A percentile compares a stretch with the other conserved stretches of the same genome.
phyloP scores from a whole-genome alignment of 2,888 invertebrate species.

The Idaea biselata region DNA sequence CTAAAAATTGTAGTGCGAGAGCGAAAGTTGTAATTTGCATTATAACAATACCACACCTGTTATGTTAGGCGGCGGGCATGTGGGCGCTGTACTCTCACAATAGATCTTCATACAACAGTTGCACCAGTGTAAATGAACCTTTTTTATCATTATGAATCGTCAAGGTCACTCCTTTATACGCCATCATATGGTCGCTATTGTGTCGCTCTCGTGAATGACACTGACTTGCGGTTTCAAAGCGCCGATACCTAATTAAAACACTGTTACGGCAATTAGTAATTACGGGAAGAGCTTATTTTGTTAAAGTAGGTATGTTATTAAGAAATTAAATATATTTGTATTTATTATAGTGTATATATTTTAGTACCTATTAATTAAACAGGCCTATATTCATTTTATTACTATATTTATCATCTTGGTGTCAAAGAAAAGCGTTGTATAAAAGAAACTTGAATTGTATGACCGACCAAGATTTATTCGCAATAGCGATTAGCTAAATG shows the following conservation, averaged over 20 bases:
- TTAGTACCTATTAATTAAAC: no score
- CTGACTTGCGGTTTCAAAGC: constrained; percentile 17
- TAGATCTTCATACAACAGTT: constrained; percentile 67
- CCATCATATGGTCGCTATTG: constrained; percentile 52
- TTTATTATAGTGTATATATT: background rate
- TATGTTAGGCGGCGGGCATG: constrained; percentile 47
- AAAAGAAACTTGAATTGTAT: background rate
- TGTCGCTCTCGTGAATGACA: constrained; percentile 12
- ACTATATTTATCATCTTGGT: no score
- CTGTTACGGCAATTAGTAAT: constrained; percentile 13
- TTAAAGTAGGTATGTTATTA: background rate
- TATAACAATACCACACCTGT: constrained; percentile 78
- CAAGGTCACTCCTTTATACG: constrained; percentile 71
- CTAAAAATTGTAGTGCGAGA: constrained; percentile 65
- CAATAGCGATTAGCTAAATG: background rate
- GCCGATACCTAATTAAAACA: constrained; percentile 17
- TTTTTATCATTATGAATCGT: constrained; percentile 70
- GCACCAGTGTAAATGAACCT: constrained; percentile 77
- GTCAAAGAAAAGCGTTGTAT: background rate
- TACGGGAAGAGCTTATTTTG: background rate
- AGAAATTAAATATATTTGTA: background rate
- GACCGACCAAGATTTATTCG: background rate
- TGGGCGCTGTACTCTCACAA: constrained; percentile 70
- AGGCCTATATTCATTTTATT: no score
- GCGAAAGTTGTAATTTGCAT: constrained; percentile 79